phyloP scores from a whole-genome alignment of 2,113 vertebrate species.

The Brienomyrus longianalis region DNA sequence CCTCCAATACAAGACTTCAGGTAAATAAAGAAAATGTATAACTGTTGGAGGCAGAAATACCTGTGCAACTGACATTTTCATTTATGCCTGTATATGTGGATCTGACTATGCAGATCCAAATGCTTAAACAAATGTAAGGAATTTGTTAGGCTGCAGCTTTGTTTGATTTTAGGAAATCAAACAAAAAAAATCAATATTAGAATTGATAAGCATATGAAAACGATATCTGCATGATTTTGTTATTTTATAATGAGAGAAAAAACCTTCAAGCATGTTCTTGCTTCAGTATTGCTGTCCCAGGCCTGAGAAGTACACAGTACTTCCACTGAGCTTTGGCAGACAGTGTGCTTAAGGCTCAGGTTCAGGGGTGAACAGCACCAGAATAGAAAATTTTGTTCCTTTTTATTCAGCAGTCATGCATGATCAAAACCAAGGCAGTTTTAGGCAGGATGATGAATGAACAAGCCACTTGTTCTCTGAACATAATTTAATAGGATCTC shows the following conservation, averaged over 20 bases:
- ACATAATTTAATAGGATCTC: background rate
- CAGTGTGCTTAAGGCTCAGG: background rate
- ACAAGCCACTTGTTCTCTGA: background rate
- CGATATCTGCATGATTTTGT: background rate
- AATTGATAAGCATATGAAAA: background rate
- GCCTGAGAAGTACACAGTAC: background rate
- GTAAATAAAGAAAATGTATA: slow-evolving; percentile 45
- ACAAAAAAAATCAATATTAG: background rate
- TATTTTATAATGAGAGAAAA: background rate
- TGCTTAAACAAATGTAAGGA: background rate
- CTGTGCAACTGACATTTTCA: background rate
- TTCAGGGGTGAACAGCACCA: background rate
- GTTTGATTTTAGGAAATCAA: background rate
- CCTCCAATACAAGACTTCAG: slow-evolving; percentile 82
- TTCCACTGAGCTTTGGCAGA: background rate
- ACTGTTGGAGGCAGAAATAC: background rate
- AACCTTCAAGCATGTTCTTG: background rate
- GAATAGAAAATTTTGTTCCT: background rate
- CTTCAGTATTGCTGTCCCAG: background rate
- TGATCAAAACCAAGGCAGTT: background rate
- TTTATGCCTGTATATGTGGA: background rate
- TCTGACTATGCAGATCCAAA: background rate
- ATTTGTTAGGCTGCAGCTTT: background rate
- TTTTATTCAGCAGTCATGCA: background rate
- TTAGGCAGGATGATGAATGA: background rate